Percentiles rank a stretch among this genome's conserved stretches.
Conservation (phyloP, 2,888 invertebrate genomes). For the Scaptomyza polygonia region DNA sequence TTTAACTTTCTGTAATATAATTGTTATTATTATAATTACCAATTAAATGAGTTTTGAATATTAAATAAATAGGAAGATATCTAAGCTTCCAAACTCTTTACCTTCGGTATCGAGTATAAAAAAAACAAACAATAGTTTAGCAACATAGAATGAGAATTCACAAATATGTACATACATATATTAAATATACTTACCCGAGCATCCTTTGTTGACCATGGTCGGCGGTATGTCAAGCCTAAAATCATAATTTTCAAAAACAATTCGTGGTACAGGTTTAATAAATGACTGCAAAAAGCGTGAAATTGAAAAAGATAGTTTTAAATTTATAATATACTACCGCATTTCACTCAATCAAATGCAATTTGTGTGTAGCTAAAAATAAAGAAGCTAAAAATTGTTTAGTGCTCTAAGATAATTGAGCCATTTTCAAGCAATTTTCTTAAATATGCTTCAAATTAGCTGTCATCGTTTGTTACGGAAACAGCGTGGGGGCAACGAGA, state of each 20-base stretch:
- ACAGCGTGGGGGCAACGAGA: no score
- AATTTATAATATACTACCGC: neutral
- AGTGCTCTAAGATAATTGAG: slow-evolving; percentile 33
- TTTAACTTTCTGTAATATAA: no score
- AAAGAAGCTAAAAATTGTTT: slow-evolving; percentile 30
- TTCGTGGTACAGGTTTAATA: slow-evolving; percentile 51
- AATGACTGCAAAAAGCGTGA: slow-evolving; percentile 53
- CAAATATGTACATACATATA: no score
- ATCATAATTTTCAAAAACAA: slow-evolving; percentile 86
- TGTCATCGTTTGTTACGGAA: slow-evolving; percentile 31
- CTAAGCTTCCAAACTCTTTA: no score
- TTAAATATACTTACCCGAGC: slow-evolving; percentile 84
- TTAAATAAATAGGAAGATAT: no score
- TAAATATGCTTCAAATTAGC: slow-evolving; percentile 44
- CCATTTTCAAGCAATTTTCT: slow-evolving; percentile 41
- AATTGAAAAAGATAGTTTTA: neutral
- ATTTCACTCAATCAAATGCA: neutral
- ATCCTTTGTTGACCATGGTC: slow-evolving; percentile 88
- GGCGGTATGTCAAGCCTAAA: slow-evolving; percentile 86
- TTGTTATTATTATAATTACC: no score
- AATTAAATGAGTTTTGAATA: no score
- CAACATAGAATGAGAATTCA: neutral
- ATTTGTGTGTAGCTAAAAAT: slow-evolving; percentile 7
- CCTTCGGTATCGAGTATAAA: no score
- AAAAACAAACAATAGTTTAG: no score